Base-by-base conservation (phyloP, 2,888 invertebrate species). In the Cheilosia scutellata region DNA sequence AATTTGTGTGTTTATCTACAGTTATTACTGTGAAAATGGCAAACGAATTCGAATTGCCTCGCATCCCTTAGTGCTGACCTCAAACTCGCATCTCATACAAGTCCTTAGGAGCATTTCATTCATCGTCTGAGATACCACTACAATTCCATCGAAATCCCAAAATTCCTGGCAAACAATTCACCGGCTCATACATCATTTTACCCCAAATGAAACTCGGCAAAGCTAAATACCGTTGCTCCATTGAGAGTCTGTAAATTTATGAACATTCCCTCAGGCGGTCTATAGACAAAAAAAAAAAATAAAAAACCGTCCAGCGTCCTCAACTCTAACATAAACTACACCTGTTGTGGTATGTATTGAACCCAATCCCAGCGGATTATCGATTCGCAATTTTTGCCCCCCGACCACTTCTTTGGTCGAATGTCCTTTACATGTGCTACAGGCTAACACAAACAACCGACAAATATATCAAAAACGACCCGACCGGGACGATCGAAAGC, bases 201-300 rank as follows among this genome's bases (percentile, higher is more conserved):
- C 29, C 62, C 53, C 20, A 78, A 75, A 60, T 58, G 40, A 55
- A 68, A 47, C 75, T 65, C 75, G 57, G 44, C 74, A 44, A 27
- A 66, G 63, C 79, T 70, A 72, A 82, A 86, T 76, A 82, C 72
- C 77, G 57, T 68, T 47, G 77, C 68, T 72, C 72, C 66, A 82
- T 57, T 72, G 82, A 76, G 75, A 71, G 44, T 51, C 63, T 77
- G 76, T 51, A 68, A 86, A 86, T 86, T 86, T 86, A 86, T 77
- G 68, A 77, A 86, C 84, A 75, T 62, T 49, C 65, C 44, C 49
- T 25, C 20, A 7, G 11, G 57, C 55, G 31, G n/a, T 4, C 9
- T n/a, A 44, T 42, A 11, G n/a, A 9, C 9, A 13, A 80, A 47
- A 3, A 33, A 49, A 31, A 37, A 27, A 2, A 47, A 5, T 16